Percentiles rank a stretch among this genome's conserved stretches.
Conservation (phyloP, 2,797 vertebrate species). For the Poeciliopsis presidionis region DNA sequence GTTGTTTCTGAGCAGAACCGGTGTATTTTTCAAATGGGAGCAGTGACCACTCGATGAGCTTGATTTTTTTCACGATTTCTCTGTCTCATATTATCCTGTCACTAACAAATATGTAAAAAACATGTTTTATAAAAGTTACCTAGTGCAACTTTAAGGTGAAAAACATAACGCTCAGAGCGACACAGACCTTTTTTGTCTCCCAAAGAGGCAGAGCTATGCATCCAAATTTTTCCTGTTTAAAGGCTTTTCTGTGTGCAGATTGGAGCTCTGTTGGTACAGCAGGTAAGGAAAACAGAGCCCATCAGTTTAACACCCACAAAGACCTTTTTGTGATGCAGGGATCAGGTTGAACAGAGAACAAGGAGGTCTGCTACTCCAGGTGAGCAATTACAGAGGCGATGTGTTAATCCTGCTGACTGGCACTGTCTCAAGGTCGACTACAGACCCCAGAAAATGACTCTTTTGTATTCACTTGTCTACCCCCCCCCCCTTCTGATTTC, state of each 20-base stretch:
- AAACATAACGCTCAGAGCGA: constrained; percentile 18
- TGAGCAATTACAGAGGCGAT: constrained; percentile 75
- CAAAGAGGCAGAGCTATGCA: constrained; percentile 33
- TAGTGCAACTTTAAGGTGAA: constrained; percentile 5
- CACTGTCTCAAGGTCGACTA: constrained; percentile 62
- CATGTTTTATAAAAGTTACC: no score
- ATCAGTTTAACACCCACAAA: constrained; percentile 67
- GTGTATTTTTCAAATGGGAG: no score
- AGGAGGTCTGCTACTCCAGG: constrained; percentile 65
- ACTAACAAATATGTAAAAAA: no score
- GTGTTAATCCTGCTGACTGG: constrained; percentile 68
- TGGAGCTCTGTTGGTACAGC: constrained; percentile 53
- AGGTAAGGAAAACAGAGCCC: constrained; percentile 59
- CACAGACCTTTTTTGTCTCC: constrained; percentile 27
- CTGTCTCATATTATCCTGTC: no score
- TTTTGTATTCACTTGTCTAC: constrained; percentile 29
- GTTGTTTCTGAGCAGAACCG: no score
- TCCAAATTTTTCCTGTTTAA: constrained; percentile 47
- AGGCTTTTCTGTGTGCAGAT: constrained; percentile 45
- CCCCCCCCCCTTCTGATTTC: constrained; percentile 21
- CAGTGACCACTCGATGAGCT: no score
- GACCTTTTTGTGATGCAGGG: constrained; percentile 61
- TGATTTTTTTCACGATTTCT: no score
- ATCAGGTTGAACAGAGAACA: constrained; percentile 63
- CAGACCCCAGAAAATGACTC: constrained; percentile 41